Percentiles rank a stretch among this genome's conserved stretches.
Conservation (phyloP, 2,888 invertebrate species). For the Ectropis crepuscularia region DNA sequence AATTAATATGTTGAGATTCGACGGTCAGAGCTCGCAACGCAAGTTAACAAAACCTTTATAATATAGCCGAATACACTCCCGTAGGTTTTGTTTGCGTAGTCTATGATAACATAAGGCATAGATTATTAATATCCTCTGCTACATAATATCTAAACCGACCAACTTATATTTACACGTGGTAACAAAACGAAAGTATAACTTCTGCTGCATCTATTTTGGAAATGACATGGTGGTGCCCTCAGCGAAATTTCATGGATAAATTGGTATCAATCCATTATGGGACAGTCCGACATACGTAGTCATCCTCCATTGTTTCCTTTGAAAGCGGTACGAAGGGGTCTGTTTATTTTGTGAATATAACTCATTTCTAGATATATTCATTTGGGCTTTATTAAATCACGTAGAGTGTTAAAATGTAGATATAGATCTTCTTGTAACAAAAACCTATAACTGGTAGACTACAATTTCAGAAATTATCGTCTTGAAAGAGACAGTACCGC, state of each 20-base stretch:
- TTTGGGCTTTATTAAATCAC: too few species aligned
- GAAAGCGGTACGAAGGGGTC: conserved; percentile 5
- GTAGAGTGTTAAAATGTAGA: too few species aligned
- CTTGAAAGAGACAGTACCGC: too few species aligned
- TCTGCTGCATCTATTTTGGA: not conserved
- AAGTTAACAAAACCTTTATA: not conserved
- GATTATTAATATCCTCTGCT: conserved; percentile 5
- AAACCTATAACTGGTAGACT: too few species aligned
- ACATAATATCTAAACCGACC: not conserved
- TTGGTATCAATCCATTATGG: not conserved
- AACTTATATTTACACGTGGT: not conserved
- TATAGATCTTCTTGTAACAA: too few species aligned
- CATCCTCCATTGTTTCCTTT: conserved; percentile 14
- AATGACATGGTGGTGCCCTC: not conserved
- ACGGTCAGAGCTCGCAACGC: not conserved
- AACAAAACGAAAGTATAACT: not conserved
- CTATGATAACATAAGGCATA: conserved; percentile 6
- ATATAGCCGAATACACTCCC: not conserved
- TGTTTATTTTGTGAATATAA: conserved; percentile 14
- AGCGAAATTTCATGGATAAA: not conserved
- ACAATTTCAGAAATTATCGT: too few species aligned
- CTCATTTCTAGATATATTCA: not conserved
- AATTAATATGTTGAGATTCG: too few species aligned
- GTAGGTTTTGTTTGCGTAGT: conserved; percentile 10
- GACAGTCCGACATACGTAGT: conserved; percentile 2